phyloP scores from a whole-genome alignment of 2,797 vertebrate species.

The Danio jaintianensis region DNA sequence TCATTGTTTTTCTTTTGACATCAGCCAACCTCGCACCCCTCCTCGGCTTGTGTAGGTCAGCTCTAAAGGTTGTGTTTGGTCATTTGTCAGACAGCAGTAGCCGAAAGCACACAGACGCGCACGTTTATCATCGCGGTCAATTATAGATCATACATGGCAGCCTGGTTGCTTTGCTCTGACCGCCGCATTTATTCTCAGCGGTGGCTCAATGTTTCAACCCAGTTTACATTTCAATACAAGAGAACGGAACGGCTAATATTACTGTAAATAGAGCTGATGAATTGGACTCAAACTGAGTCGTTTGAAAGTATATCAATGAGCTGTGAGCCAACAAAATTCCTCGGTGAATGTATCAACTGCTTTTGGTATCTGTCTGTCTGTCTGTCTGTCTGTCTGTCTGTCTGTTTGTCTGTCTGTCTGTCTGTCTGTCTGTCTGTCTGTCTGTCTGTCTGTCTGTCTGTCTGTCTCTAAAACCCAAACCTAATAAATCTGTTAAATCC shows the following conservation, averaged over 20 bases:
- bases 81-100: conserved; percentile 75
- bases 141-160: conserved; percentile 73
- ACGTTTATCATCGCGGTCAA: conserved; percentile 74
- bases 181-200: conserved; percentile 69
- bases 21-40: conserved; percentile 14
- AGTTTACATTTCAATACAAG: conserved; percentile 52
- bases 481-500: no score
- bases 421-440: no score
- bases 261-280: conserved; percentile 51
- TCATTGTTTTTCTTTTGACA: conserved; percentile 38
- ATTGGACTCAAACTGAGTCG: conserved; percentile 16
- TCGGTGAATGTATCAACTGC: neutral
- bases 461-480: no score
- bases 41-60: conserved; percentile 74
- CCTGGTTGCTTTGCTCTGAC: conserved; percentile 67
- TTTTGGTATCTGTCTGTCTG: neutral
- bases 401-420: no score
- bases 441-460: no score
- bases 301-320: neutral
- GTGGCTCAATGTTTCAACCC: conserved; percentile 65
- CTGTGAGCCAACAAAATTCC: neutral
- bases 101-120: conserved; percentile 64
- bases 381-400: no score
- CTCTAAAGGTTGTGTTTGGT: conserved; percentile 77
- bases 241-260: conserved; percentile 66